Percentiles rank a stretch among this genome's conserved stretches.
These are phyloP conservation scores for Rhodinocichla rosea DNA, from an alignment of 2,113 vertebrate genomes.

Conservation along the genomic window DNA sequence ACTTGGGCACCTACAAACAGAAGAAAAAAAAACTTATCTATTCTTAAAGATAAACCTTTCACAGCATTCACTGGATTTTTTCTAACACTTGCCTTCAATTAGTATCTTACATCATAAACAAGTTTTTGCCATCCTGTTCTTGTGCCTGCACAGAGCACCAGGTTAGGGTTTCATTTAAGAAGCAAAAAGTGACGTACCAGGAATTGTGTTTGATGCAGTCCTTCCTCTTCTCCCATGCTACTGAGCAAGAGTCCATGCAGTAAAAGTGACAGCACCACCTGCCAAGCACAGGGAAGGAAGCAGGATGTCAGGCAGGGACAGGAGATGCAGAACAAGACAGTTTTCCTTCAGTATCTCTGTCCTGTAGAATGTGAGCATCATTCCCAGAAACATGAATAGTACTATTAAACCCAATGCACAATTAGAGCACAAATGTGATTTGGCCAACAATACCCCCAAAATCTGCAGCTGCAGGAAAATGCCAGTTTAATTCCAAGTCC, in stretches of 20 bases:
- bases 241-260: constrained; percentile 73
- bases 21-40: not conserved
- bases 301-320: not conserved
- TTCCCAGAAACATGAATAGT: not conserved
- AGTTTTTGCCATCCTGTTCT: not conserved
- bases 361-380: not conserved
- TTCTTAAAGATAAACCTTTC: not conserved
- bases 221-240: constrained; percentile 72
- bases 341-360: not conserved
- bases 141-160: not conserved
- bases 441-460: not conserved
- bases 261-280: constrained; percentile 56
- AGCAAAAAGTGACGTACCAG: constrained; percentile 40
- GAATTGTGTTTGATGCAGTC: constrained; percentile 60
- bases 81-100: not conserved
- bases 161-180: not conserved
- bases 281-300: constrained; percentile 28
- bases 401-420: not conserved
- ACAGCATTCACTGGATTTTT: not conserved
- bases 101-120: not conserved
- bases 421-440: not conserved
- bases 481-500: not conserved
- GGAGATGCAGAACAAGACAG: not conserved
- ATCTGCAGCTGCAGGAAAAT: not conserved
- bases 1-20: not conserved